A percentile compares a stretch with the other conserved stretches of the same genome.
Evolutionary conservation across 2,797 vertebrate genomes (phyloP).

Genomic region (Pitangus sulphuratus): DNA sequence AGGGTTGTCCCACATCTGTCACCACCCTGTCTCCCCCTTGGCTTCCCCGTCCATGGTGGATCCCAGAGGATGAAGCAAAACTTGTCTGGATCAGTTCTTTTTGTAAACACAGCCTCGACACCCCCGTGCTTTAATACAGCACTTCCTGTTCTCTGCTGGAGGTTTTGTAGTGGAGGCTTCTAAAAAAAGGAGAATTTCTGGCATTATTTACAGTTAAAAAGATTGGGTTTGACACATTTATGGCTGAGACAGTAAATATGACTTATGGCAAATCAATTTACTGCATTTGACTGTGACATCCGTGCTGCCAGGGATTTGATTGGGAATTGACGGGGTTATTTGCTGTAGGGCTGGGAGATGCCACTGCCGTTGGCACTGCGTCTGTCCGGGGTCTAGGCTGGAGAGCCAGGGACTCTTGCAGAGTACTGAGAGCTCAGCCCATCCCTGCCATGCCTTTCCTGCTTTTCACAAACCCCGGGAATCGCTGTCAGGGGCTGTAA

Average conservation of each 20-base stretch:
- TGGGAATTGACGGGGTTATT: background rate
- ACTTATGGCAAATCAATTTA: conserved; percentile 50
- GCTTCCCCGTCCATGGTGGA: fast-evolving
- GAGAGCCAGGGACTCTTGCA: fast-evolving
- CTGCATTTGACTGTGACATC: background rate
- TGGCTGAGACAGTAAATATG: conserved; percentile 27
- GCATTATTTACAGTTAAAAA: conserved; percentile 35
- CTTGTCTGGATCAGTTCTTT: background rate
- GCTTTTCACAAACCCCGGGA: background rate
- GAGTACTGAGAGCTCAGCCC: background rate
- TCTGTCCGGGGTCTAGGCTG: fast-evolving
- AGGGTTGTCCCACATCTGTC: background rate
- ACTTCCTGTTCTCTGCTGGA: background rate
- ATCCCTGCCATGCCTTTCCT: background rate
- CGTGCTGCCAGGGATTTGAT: background rate
- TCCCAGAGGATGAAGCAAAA: background rate
- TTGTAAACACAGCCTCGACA: background rate
- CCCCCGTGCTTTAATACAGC: background rate
- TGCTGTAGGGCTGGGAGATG: background rate
- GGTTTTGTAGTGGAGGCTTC: background rate
- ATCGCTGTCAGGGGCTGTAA: fast-evolving
- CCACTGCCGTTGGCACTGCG: fast-evolving
- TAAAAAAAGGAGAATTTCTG: conserved; percentile 14
- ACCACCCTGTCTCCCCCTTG: background rate
- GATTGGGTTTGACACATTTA: conserved; percentile 28